Evolutionary conservation across 2,888 invertebrate genomes (phyloP), one percentile per base, ranked within the genome.

Genomic region (Cephalotes varians): DNA sequence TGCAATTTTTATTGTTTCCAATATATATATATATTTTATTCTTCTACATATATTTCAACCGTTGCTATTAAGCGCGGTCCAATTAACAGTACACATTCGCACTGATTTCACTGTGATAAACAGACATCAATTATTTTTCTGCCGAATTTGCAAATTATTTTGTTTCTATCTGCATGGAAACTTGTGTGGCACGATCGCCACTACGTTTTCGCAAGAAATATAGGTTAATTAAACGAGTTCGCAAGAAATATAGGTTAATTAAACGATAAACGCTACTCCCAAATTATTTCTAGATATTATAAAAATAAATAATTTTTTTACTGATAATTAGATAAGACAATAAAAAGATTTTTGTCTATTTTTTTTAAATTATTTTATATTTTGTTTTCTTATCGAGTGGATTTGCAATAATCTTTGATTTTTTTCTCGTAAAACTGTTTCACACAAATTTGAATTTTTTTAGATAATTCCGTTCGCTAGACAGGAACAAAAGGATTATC

Each of bases 41-140:
- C 6, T 34, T n/a, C 1, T 31, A 9, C 56, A 44, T 31, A 10
- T 28, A 44, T 44, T 10, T 44, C 21, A 21, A 40, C 15, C 54
- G 28, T 72, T n/a, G 28, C 5, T n/a, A n/a, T 72, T 58, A 44
- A 44, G 31, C 10, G 15, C 21, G 58, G n/a, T 44, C 21, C 58
- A 73, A 58, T 73, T 73, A 73, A 73, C 28, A 72, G 4, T 44
- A 40, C 28, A 44, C 44, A 37, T 73, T 58, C 12, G 25, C 12
- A 37, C 37, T 21, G n/a, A 3, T 40, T 54, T 65, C 18, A 15
- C 21, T 40, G 12, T 21, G 15, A 73, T 73, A 58, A 73, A 73
- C 31, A 69, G 49, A 69, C 34, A 31, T 67, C 47, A 73, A 73
- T 44, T 73, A 73, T 58, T 73, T 56, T 58, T 58, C n/a, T n/a